Percentiles rank a stretch among this genome's conserved stretches.
Conservation (phyloP, 2,797 vertebrate genomes). For the Neosilurus mollespiculum region DNA sequence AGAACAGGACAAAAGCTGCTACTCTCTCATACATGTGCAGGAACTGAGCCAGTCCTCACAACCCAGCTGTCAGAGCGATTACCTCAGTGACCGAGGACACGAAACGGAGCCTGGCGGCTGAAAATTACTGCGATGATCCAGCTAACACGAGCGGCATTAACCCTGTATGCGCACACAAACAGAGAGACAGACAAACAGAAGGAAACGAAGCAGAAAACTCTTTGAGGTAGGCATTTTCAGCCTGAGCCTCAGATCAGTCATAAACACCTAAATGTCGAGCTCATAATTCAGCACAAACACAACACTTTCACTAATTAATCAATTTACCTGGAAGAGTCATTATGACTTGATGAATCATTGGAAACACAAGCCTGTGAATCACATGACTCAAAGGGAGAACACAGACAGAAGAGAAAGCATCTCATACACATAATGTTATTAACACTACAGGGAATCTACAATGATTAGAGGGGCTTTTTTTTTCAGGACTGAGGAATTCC, state of each 20-base stretch:
- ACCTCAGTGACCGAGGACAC: conserved; percentile 44
- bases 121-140: conserved; percentile 53
- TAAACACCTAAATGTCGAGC: conserved; percentile 6
- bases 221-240: not conserved
- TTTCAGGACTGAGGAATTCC: not conserved
- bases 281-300: conserved; percentile 26
- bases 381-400: not conserved
- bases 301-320: conserved; percentile 36
- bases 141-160: conserved; percentile 28
- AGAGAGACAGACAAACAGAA: conserved; percentile 46
- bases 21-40: conserved; percentile 18
- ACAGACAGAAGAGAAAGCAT: not conserved
- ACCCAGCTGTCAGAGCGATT: conserved; percentile 49
- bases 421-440: not conserved
- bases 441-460: too few relatives aligned
- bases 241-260: not conserved
- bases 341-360: conserved; percentile 26
- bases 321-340: conserved; percentile 33
- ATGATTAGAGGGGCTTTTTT: too few relatives aligned
- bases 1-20: conserved; percentile 31
- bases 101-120: conserved; percentile 47
- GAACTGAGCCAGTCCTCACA: conserved; percentile 23
- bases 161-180: not conserved
- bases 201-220: conserved; percentile 41
- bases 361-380: conserved; percentile 20